Percentiles rank a stretch among this genome's conserved stretches.
phyloP scores from a whole-genome alignment of 1,140 invertebrate species.

The Sarcophaga peregrina region DNA sequence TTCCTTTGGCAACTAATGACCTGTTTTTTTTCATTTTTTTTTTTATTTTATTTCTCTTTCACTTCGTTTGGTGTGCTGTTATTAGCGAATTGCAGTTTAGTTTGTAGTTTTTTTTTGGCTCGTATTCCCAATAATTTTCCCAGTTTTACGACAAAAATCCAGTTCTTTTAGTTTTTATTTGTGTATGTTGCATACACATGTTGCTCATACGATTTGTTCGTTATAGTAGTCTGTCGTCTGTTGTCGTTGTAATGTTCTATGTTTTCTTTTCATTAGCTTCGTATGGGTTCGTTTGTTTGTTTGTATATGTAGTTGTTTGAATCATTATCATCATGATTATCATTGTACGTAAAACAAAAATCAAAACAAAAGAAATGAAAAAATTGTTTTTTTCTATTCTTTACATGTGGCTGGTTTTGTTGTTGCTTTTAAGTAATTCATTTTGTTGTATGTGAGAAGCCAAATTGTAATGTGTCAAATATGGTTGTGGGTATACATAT shows the following conservation, averaged over 20 bases:
- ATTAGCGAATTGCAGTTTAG: too few relatives aligned
- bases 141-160: not conserved
- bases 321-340: not conserved
- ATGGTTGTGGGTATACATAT: not conserved
- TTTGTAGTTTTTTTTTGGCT: not conserved
- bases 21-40: not conserved
- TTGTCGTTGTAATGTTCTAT: not conserved
- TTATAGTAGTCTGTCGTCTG: too few relatives aligned
- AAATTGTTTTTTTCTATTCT: not conserved
- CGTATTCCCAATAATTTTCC: constrained; percentile 6
- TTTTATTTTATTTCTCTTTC: too few relatives aligned
- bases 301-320: too few relatives aligned
- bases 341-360: not conserved
- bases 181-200: not conserved
- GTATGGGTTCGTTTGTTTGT: not conserved
- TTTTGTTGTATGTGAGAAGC: not conserved
- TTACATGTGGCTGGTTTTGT: constrained; percentile 20
- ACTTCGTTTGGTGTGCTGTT: too few relatives aligned
- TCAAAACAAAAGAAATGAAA: not conserved
- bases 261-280: not conserved
- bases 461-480: not conserved
- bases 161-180: constrained; percentile 4
- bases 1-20: not conserved
- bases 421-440: not conserved
- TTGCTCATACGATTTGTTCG: too few relatives aligned